Evolutionary conservation across 2,797 vertebrate species (phyloP), one percentile per base, ranked within the genome.

Genomic region (Thalassophryne amazonica): DNA sequence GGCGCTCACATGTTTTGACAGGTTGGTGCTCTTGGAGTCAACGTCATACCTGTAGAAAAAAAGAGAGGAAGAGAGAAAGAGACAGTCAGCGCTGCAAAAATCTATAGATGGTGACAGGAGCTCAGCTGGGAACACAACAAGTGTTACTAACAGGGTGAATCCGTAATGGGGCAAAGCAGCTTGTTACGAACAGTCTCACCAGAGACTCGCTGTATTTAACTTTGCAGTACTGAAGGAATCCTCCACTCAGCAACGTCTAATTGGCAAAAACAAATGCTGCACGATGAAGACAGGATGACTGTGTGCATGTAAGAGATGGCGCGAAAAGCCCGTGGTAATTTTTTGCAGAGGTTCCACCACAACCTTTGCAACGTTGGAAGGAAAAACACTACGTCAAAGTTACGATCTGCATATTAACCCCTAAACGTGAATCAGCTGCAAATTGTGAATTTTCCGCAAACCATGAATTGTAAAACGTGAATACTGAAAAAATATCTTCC

Each of bases 1-100:
- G 36, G 14, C 60, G 96, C 96, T 96, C 88, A 99, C 97, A 33
- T 99, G 97, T 78, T 99, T 98, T 17, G 95, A 97, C 38, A 99
- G 90, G 76, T 98, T 97, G 70, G 93, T 91, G 27, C 97, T 99
- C 85, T 98, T 98, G 0, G 95, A 99, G 83, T 99, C 97, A 20
- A 98, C 95, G 59, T 99, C 97, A 9, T 98, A 98, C 87, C 97
- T 99, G 63, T 18, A 79, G 74, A 73, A 73, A 38, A 31, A 52
- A 25, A 37, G 6, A 36, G 7, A 48, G 17, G n/a, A n/a, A 46
- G 25, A 24, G 30, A 32, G 2, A n/a, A 21, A 38, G 23, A 18
- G n/a, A 40, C 42, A 49, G 17, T 61, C 15, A 57, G 47, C 29
- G 41, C 20, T 27, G 51, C 22, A 58, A 19, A 45, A 42, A 34